Base-by-base conservation (phyloP, 2,888 invertebrate genomes). In the Myopa testacea region DNA sequence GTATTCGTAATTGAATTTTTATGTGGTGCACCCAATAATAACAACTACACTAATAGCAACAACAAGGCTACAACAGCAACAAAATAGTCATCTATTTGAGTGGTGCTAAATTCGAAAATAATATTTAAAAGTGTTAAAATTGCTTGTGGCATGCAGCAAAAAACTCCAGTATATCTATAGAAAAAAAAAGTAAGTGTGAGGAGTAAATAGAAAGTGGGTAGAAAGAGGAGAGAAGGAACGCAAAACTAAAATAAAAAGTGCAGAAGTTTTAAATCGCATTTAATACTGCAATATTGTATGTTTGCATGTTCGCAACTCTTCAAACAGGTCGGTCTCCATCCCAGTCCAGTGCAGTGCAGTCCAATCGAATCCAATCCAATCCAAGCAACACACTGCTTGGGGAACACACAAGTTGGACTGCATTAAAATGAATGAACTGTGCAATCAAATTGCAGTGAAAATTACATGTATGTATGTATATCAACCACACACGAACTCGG, bases 221-320 rank as follows among this genome's bases (percentile, higher is more conserved):
- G 16, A 16, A 58, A 10, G 58, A 58, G 1, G n/a, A 58, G 0
- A 12, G n/a, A n/a, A 58, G 12, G 58, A 58, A 58, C 5, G n/a
- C 26, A 26, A 26, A 26, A 6, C 16, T n/a, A 58, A 58, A n/a
- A 4, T 8, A 58, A 16, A 58, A n/a, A 8, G 58, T 58, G 58
- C 58, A 16, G 58, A 58, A 58, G 68, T 45, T 68, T 68, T 68
- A 45, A 68, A 45, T 68, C 45, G 40, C 70, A 70, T 70, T 52
- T 52, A 52, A 50, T 26, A 50, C 19, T 52, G 34, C 55, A 70
- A 70, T 26, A 26, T 70, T 52, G 70, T 52, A 16, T 70, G 52
- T 52, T 52, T 34, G 34, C 16, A n/a, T 58, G 45, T 45, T 45
- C 45, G 4, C 45, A 50, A 70, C n/a, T 8, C 8, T 52, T 70